These are phyloP conservation scores for Leucopsar rothschildi DNA, from an alignment of 2,113 vertebrate genomes.

Conservation along the genomic window DNA sequence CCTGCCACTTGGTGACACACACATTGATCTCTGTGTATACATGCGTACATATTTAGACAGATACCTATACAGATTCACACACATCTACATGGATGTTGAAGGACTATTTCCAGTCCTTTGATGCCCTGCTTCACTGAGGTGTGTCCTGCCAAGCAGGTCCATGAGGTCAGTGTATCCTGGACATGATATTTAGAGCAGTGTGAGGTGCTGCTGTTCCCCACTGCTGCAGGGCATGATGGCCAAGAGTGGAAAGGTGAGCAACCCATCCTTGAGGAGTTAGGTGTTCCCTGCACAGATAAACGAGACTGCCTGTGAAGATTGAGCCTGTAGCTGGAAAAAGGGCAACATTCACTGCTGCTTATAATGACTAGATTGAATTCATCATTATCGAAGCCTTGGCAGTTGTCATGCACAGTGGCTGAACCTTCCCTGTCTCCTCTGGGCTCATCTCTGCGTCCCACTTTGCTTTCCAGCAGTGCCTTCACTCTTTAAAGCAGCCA, in stretches of 20 bases:
- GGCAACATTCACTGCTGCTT: neutral
- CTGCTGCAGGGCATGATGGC: neutral
- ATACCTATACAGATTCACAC: neutral
- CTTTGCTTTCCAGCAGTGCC: neutral
- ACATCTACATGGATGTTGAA: neutral
- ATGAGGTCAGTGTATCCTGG: neutral
- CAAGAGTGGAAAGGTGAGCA: neutral
- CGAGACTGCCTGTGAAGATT: neutral
- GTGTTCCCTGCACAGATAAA: too few relatives aligned
- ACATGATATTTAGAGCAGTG: neutral
- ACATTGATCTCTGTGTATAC: neutral
- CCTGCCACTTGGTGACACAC: neutral
- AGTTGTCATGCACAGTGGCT: neutral
- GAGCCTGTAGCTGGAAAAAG: neutral
- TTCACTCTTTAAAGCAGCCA: neutral
- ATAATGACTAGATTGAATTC: neutral
- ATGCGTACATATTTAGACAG: neutral
- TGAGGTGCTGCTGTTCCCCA: neutral
- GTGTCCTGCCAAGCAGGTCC: neutral
- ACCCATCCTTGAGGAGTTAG: neutral
- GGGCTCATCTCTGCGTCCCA: neutral
- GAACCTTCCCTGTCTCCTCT: neutral
- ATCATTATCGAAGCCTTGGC: neutral
- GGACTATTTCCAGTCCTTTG: neutral
- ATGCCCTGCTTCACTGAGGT: neutral